Base-by-base conservation (phyloP, 2,888 invertebrate species). In the Drosophila mayaguana region DNA sequence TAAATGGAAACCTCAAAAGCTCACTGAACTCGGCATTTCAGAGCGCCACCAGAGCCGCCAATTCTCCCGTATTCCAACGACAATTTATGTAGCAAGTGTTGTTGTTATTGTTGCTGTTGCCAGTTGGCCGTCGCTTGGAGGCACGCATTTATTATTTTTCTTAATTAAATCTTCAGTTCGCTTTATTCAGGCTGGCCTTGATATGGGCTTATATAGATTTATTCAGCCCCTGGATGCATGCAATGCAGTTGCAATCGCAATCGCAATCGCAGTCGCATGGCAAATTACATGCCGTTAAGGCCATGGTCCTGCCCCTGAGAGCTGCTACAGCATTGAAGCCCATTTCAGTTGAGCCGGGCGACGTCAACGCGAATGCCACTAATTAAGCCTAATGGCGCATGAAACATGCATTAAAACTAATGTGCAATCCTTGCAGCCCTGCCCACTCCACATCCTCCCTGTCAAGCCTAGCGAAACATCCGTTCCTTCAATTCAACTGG, bases 371-470 rank as follows among this genome's bases (percentile, higher is more conserved):
- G 72, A 82, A 75, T 60, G 84, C 79, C 79, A 83, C 83, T 89
- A 84, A 84, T 84, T 84, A 84, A 88, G 84, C 89, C 89, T 84
- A 84, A 84, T 84, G 84, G 88, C 89, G 83, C 88, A 84, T 84
- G 89, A 89, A 84, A 89, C 84, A 84, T 84, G 89, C 88, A 89
- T 84, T 84, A 84, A 87, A 84, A 84, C 88, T 84, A 87, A 89
- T 89, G 83, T 84, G 88, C 82, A 84, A 67, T 80, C 86, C 83
- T 59, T 78, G 78, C 78, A 71, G 42, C 67, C 48, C 67, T 16
- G 36, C 22, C 32, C 22, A 18, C 22, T 11, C 56, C 3, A 32
- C 16, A 0, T 7, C 4, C n/a, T 11, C 28, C 9, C 32, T 3
- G 7, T 11, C 18, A 12, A 12, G 2, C n/a, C n/a, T 8, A 5